Evolutionary conservation across 2,113 vertebrate species (phyloP), one percentile per base, ranked within the genome.

Genomic region (Cynopterus brachyotis): DNA sequence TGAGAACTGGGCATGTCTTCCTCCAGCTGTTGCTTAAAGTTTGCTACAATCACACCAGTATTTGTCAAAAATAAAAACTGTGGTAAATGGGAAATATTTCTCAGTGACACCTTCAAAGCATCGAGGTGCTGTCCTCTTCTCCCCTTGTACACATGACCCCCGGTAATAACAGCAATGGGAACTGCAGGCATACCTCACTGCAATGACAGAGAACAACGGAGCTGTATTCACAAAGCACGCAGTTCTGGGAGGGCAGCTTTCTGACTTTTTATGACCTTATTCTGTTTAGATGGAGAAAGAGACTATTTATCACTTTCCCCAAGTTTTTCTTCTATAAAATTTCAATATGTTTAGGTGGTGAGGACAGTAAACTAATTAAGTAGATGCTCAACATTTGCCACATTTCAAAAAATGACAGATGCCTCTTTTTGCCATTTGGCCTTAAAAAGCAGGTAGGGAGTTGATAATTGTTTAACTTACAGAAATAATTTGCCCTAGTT

Each of bases 21-120:
- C 85, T 89, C 95, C 93, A 94, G 92, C n/a, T 95, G 47, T 91
- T 96, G 9, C 73, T 97, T 80, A 91, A 89, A 91, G 91, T 95
- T 73, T 73, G 40, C 76, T 42, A 53, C 19, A 53, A 57, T 22
- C 17, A 91, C 19, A 66, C 4, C 8, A 22, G 11, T 66, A 35
- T 59, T 66, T 86, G 81, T 84, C 20, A 45, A 81, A 95, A 97
- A 50, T 37, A 79, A 87, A 87, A 94, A 60, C 60, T 76, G 11
- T 20, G n/a, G 5, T 35, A 12, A 66, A 67, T 32, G 60, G 59
- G 32, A 32, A 1, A 35, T 72, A 37, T 80, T 91, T 64, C 60
- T 15, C 28, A 37, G 17, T 2, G 6, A 60, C 22, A 57, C 60
- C 42, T 66, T 76, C n/a, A 47, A 4, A 80, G 45, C 57, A 53